phyloP scores from a whole-genome alignment of 2,113 vertebrate species.

The Zosterops borbonicus region DNA sequence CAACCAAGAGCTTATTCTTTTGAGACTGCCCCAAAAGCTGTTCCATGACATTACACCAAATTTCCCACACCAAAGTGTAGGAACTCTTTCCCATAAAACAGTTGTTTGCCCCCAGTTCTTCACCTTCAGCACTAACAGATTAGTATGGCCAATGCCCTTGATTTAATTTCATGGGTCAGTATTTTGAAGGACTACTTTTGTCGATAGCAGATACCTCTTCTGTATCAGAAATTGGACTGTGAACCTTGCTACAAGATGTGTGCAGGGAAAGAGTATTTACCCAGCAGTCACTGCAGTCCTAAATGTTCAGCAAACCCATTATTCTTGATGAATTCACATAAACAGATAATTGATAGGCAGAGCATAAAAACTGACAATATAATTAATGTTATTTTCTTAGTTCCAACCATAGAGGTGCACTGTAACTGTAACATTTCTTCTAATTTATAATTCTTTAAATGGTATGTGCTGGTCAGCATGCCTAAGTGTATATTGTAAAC shows the following conservation, averaged over 20 bases:
- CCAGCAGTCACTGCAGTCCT: not conserved
- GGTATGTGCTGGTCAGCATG: not conserved
- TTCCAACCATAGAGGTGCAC: not conserved
- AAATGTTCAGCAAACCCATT: not conserved
- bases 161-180: not conserved
- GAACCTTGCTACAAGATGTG: not conserved
- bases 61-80: not conserved
- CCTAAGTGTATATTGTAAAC: not conserved
- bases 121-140: not conserved
- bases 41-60: not conserved
- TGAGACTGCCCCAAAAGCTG: not conserved
- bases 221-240: not conserved
- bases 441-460: not conserved
- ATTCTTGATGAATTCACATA: not conserved
- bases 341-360: conserved; percentile 1
- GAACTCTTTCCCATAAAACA: not conserved
- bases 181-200: not conserved
- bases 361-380: not conserved
- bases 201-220: not conserved
- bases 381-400: not conserved
- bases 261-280: not conserved
- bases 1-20: not conserved
- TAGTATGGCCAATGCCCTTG: not conserved
- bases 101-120: not conserved
- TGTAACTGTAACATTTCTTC: not conserved